These are phyloP conservation scores for Macrostomum lignano DNA, from an alignment of 1,140 invertebrate genomes.

Conservation along the genomic window DNA sequence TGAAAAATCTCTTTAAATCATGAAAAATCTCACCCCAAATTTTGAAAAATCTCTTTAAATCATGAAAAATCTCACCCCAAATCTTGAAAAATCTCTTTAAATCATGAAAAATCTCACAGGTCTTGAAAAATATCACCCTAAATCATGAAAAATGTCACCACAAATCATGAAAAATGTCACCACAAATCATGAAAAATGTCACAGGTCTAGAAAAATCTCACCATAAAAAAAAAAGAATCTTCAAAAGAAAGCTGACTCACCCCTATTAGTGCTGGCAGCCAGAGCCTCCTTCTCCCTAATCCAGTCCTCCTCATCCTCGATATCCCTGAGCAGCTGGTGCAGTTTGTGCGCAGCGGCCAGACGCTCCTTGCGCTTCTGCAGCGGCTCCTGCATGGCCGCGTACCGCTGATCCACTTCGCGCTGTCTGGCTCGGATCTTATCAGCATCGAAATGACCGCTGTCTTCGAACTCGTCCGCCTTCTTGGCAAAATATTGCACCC, in stretches of 20 bases:
- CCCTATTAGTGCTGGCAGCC: slow-evolving; percentile 77
- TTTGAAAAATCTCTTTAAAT: too few relatives aligned
- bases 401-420: slow-evolving; percentile 43
- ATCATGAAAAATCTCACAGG: too few relatives aligned
- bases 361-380: slow-evolving; percentile 29
- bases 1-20: too few relatives aligned
- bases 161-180: too few relatives aligned
- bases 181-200: too few relatives aligned
- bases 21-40: too few relatives aligned
- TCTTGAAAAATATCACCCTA: too few relatives aligned
- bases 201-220: too few relatives aligned
- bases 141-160: too few relatives aligned
- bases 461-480: slow-evolving; percentile 65
- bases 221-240: slow-evolving; percentile 2
- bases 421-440: slow-evolving; percentile 59
- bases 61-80: too few relatives aligned
- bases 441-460: slow-evolving; percentile 75
- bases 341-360: slow-evolving; percentile 67
- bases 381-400: slow-evolving; percentile 35
- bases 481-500: slow-evolving; percentile 57
- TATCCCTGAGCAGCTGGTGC: slow-evolving; percentile 77
- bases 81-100: too few relatives aligned
- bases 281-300: slow-evolving; percentile 95
- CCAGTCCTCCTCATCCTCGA: slow-evolving; percentile 96
- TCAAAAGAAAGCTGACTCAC: slow-evolving; percentile 17